Evolutionary conservation across 2,888 invertebrate genomes (phyloP).

Genomic region (Ormyrus thymus): DNA sequence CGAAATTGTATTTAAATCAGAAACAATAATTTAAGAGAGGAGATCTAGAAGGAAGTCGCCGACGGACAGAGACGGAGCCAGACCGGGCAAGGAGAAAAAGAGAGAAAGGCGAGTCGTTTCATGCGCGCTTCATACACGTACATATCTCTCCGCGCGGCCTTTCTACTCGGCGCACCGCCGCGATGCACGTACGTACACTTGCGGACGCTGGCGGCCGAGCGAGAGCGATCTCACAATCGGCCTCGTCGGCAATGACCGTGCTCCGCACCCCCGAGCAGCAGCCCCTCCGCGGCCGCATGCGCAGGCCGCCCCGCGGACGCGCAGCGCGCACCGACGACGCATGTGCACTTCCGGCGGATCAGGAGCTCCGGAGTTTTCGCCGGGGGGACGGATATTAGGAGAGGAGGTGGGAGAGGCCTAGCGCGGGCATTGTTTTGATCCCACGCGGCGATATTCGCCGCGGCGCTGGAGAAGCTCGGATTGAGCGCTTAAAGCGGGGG

Average conservation of each 20-base stretch:
- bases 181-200: slow-evolving; percentile 63
- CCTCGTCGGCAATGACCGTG: slow-evolving; percentile 65
- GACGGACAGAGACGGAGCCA: neutral
- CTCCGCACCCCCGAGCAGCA: slow-evolving; percentile 22
- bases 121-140: slow-evolving; percentile 10
- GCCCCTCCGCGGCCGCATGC: neutral
- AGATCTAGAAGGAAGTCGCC: neutral
- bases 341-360: slow-evolving; percentile 3
- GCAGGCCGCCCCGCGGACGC: neutral
- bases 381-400: too few species aligned
- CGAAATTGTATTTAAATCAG: slow-evolving; percentile 43
- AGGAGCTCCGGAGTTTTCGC: too few species aligned
- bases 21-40: slow-evolving; percentile 20
- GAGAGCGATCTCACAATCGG: slow-evolving; percentile 64
- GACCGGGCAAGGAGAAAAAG: neutral
- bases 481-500: too few species aligned
- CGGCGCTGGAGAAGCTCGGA: too few species aligned
- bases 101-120: slow-evolving; percentile 48
- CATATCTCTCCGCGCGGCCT: slow-evolving; percentile 56
- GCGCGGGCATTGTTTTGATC: too few species aligned
- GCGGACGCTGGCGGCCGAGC: slow-evolving; percentile 61
- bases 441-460: too few species aligned
- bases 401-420: too few species aligned
- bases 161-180: slow-evolving; percentile 59
- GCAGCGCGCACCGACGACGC: slow-evolving; percentile 2